phyloP scores from a whole-genome alignment of 2,888 invertebrate species.

The Sacculina carcini region DNA sequence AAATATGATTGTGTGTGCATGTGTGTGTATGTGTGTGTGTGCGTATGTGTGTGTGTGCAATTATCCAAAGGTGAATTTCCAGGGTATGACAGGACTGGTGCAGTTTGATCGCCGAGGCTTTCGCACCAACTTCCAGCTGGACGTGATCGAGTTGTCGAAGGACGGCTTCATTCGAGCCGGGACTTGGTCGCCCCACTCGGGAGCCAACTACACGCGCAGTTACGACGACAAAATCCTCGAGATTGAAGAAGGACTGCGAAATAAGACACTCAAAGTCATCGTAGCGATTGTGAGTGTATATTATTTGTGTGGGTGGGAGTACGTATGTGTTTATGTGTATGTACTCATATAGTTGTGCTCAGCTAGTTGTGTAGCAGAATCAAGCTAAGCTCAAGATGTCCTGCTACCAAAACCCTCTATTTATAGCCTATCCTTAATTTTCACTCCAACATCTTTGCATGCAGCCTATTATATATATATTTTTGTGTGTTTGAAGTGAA shows the following conservation, averaged over 20 bases:
- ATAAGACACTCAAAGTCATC: conserved; percentile 75
- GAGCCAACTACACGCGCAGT: conserved; percentile 14
- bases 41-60: conserved; percentile 5
- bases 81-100: conserved; percentile 34
- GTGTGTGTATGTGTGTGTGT: too few species aligned
- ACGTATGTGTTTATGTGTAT: conserved; percentile 2
- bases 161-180: conserved; percentile 12
- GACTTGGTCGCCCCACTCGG: conserved; percentile 20
- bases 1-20: too few species aligned
- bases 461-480: too few species aligned
- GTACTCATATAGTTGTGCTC: not conserved
- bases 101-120: conserved; percentile 84
- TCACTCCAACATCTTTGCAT: too few species aligned
- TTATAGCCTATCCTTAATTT: too few species aligned
- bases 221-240: conserved; percentile 45
- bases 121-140: conserved; percentile 65
- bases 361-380: too few species aligned
- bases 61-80: conserved; percentile 12
- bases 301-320: not conserved
- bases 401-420: too few species aligned
- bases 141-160: conserved; percentile 49
- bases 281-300: conserved; percentile 51
- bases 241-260: conserved; percentile 40
- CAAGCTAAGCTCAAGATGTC: too few species aligned
- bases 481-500: too few species aligned